Percentiles rank a stretch among this genome's conserved stretches.
phyloP scores from a whole-genome alignment of 2,888 invertebrate species.

The Lathronympha strigana region DNA sequence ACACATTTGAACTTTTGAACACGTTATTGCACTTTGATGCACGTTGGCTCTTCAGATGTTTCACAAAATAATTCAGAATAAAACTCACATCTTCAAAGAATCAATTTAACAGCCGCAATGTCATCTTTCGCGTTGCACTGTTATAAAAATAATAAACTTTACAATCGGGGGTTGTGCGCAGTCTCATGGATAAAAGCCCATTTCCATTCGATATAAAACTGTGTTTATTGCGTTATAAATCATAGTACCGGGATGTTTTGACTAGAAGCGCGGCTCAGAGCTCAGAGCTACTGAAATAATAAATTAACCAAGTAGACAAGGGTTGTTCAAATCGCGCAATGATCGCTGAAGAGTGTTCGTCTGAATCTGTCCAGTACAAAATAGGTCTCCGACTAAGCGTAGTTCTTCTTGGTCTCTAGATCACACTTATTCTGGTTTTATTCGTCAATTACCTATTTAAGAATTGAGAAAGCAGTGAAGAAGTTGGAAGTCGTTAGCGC shows the following conservation, averaged over 20 bases:
- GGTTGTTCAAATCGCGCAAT: constrained; percentile 23
- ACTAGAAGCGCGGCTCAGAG: constrained; percentile 64
- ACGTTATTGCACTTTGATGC: neutral
- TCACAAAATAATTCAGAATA: neutral
- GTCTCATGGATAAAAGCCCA: constrained; percentile 77
- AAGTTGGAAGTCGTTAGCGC: constrained; percentile 65
- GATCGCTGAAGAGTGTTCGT: neutral
- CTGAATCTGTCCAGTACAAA: neutral
- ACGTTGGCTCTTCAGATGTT: neutral
- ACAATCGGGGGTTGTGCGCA: constrained; percentile 59
- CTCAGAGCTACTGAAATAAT: constrained; percentile 82
- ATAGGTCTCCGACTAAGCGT: neutral
- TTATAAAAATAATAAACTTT: constrained; percentile 31
- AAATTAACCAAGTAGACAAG: constrained; percentile 76
- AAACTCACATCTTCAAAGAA: neutral
- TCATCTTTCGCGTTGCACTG: constrained; percentile 23
- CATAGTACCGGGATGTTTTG: constrained; percentile 80
- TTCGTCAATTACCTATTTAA: neutral
- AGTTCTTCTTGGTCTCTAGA: neutral
- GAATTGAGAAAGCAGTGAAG: neutral
- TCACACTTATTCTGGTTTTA: neutral
- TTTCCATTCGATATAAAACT: constrained; percentile 81
- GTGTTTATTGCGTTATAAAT: constrained; percentile 80
- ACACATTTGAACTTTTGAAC: neutral
- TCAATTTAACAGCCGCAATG: constrained; percentile 16